Evolutionary conservation across 2,797 vertebrate genomes (phyloP).

Genomic region (Lutjanus argentimaculatus): DNA sequence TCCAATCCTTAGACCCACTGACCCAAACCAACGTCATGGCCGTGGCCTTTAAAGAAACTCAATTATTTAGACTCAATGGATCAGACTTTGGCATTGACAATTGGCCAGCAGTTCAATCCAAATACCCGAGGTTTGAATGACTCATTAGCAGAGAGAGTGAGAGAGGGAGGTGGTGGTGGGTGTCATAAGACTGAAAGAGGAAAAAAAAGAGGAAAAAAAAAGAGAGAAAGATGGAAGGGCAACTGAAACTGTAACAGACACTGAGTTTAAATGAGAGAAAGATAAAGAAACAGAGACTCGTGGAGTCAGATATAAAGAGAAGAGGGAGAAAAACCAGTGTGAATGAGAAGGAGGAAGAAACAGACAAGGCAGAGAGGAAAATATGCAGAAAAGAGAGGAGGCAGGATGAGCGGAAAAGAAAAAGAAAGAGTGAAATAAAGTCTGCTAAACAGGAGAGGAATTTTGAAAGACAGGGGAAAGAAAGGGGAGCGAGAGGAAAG

Average conservation of each 20-base stretch:
- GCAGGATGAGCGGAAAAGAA: constrained; percentile 9
- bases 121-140: constrained; percentile 70
- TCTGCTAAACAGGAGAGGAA: constrained; percentile 38
- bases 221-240: constrained; percentile 15
- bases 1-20: constrained; percentile 54
- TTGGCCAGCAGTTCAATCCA: constrained; percentile 66
- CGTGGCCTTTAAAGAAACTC: constrained; percentile 62
- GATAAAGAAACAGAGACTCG: constrained; percentile 13
- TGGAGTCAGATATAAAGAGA: constrained; percentile 19
- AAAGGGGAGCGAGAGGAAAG: constrained; percentile 47
- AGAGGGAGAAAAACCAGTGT: background rate
- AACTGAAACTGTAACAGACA: constrained; percentile 41
- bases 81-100: constrained; percentile 68
- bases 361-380: constrained; percentile 18
- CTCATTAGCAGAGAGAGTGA: constrained; percentile 72
- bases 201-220: background rate
- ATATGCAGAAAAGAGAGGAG: constrained; percentile 15
- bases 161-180: constrained; percentile 27
- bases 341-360: constrained; percentile 13
- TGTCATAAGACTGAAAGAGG: constrained; percentile 21
- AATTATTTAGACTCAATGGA: constrained; percentile 71
- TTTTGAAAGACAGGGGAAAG: constrained; percentile 46
- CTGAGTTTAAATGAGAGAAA: constrained; percentile 13
- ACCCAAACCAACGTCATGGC: constrained; percentile 56
- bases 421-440: constrained; percentile 28